These are phyloP conservation scores for Drosophila macrospina DNA, from an alignment of 2,888 invertebrate species.

Conservation along the genomic window DNA sequence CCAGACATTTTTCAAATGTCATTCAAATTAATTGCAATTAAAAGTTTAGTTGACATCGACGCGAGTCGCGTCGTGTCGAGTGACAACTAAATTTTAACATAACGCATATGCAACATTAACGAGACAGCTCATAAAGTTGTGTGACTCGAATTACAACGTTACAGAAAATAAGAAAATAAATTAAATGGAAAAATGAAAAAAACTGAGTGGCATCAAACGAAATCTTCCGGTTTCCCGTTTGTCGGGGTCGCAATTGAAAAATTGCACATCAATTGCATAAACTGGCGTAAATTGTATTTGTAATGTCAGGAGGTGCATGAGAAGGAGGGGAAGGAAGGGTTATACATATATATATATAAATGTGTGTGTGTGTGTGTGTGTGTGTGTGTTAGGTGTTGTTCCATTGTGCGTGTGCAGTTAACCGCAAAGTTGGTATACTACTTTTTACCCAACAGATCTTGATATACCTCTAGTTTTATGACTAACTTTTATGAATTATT, in stretches of 20 bases:
- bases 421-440: slow-evolving; percentile 68
- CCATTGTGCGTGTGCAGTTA: slow-evolving; percentile 74
- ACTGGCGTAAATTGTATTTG: slow-evolving; percentile 62
- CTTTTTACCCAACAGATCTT: slow-evolving; percentile 39
- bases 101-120: slow-evolving; percentile 24
- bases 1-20: slow-evolving; percentile 59
- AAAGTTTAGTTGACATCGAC: slow-evolving; percentile 35
- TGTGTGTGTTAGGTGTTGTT: slow-evolving; percentile 17
- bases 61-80: not conserved
- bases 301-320: slow-evolving; percentile 1
- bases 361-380: not conserved
- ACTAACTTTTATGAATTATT: slow-evolving; percentile 40
- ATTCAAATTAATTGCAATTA: slow-evolving; percentile 66
- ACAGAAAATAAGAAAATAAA: not conserved
- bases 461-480: slow-evolving; percentile 39
- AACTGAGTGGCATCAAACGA: slow-evolving; percentile 48
- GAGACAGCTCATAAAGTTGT: slow-evolving; percentile 36
- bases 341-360: not conserved
- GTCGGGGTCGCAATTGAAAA: slow-evolving; percentile 69
- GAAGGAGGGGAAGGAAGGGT: not conserved
- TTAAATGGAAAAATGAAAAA: slow-evolving; percentile 8
- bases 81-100: slow-evolving; percentile 37
- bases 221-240: slow-evolving; percentile 65
- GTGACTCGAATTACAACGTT: slow-evolving; percentile 24
- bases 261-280: slow-evolving; percentile 79